Percentiles rank a stretch among this genome's conserved stretches.
phyloP scores from a whole-genome alignment of 2,888 invertebrate species.

The Thalpophila matura region DNA sequence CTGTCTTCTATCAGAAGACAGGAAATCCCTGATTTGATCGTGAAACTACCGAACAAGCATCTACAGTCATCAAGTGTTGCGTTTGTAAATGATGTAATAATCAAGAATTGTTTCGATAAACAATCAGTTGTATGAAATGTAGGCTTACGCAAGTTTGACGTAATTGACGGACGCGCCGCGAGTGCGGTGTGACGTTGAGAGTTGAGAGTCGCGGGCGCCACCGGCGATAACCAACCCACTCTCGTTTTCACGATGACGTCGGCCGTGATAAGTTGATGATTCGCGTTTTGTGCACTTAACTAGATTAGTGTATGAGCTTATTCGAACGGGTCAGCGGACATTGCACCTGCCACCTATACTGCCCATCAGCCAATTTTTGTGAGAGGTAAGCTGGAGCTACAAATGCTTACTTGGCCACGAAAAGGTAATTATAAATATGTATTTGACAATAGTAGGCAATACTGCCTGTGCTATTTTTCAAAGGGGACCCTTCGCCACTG shows the following conservation, averaged over 20 bases:
- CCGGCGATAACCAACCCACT: slow-evolving; percentile 79
- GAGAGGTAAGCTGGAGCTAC: too few species aligned
- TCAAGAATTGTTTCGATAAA: slow-evolving; percentile 65
- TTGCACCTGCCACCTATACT: slow-evolving; percentile 14
- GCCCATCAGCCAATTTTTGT: too few species aligned
- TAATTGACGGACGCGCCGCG: slow-evolving; percentile 69
- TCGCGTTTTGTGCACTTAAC: slow-evolving; percentile 63
- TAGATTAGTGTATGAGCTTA: slow-evolving; percentile 54
- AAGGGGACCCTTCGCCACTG: too few species aligned
- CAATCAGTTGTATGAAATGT: slow-evolving; percentile 66
- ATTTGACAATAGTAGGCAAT: too few species aligned
- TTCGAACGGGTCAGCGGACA: slow-evolving; percentile 18
- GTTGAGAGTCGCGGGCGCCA: slow-evolving; percentile 69
- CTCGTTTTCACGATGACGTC: slow-evolving; percentile 80
- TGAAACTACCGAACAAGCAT: slow-evolving; percentile 20
- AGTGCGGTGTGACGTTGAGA: slow-evolving; percentile 66
- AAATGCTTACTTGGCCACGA: too few species aligned
- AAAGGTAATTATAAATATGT: too few species aligned
- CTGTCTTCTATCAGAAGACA: too few species aligned
- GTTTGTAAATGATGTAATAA: slow-evolving; percentile 56
- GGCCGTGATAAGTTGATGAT: slow-evolving; percentile 76
- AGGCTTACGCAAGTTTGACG: slow-evolving; percentile 74
- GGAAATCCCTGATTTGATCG: slow-evolving; percentile 46
- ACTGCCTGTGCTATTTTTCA: too few species aligned
- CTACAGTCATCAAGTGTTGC: slow-evolving; percentile 33